These are phyloP conservation scores for Pomacea canaliculata DNA, from an alignment of 2,888 invertebrate genomes.

Conservation along the genomic window DNA sequence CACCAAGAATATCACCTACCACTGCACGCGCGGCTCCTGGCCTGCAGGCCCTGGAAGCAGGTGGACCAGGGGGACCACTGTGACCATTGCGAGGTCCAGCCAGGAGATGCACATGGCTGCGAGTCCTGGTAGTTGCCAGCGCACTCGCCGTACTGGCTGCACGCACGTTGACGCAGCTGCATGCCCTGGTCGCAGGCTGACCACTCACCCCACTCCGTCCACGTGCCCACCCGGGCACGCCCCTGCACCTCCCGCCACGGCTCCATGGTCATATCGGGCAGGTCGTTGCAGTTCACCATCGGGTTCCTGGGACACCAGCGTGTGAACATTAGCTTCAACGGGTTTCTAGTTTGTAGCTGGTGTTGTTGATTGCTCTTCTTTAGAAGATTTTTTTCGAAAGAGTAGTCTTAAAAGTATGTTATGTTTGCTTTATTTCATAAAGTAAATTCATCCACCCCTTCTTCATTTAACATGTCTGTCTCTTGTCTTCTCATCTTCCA, in stretches of 20 bases:
- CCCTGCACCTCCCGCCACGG: slow-evolving; percentile 2
- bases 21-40: slow-evolving; percentile 2
- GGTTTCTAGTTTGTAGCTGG: background rate
- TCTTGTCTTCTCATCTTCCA: no score
- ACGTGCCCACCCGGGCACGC: background rate
- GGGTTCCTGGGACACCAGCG: background rate
- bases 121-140: background rate
- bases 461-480: no score
- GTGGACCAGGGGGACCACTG: slow-evolving; percentile 7
- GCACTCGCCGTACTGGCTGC: slow-evolving; percentile 10
- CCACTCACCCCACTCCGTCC: slow-evolving; percentile 2
- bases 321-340: background rate
- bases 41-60: slow-evolving; percentile 5
- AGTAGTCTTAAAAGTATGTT: no score
- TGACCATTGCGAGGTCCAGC: slow-evolving; percentile 1
- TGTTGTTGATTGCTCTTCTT: background rate
- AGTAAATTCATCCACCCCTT: no score
- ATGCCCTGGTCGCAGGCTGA: background rate
- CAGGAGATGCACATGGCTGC: background rate
- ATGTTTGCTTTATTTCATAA: no score
- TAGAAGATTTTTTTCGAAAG: background rate
- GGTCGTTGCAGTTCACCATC: slow-evolving; percentile 8
- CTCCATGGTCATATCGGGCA: slow-evolving; percentile 13
- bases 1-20: background rate
- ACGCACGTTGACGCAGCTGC: slow-evolving; percentile 3